Base-by-base conservation (phyloP, 1,140 invertebrate genomes). In the Leptoteleia sp. region DNA sequence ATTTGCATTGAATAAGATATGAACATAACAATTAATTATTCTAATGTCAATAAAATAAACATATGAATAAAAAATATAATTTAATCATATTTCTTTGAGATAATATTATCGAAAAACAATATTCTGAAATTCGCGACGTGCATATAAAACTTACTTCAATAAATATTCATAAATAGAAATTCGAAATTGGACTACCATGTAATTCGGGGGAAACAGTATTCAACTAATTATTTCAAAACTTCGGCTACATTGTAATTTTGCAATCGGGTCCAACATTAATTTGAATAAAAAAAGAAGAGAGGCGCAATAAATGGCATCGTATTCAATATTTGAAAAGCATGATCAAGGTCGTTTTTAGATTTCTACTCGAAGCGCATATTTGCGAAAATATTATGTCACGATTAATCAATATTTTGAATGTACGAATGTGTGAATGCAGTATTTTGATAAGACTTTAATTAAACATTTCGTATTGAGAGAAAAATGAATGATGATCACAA, bases 361-460 rank as follows among this genome's bases (percentile, higher is more conserved):
- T 62, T 48, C 31, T 35, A 47, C 43, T 62, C 15, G 31, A 38
- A 15, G 11, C 38, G 43, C 12, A 19, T 54, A 38, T 35, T 48
- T 35, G 11, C 31, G 33, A 48, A 54, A 54, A 47, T 37, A 43
- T 67, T 59, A 37, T 40, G 19, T 59, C 27, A 42, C 22, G 17
- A 38, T 40, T 47, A 67, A 76, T 64, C 27, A 38, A 45, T 22
- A 59, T 57, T 77, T 59, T 67, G 54, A 42, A 12, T 64, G 33
- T 25, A 42, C 50, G 43, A 64, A 50, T 35, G 40, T 57, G 54
- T 38, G 64, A 73, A 73, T 55, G 50, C 33, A 22, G 17, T 73
- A 64, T 73, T 73, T 73, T 64, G 59, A 73, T 73, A 73, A 73
- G 42, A 48, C 17, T 64, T 73, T 50, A 48, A 55, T 64, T 73